These are phyloP conservation scores for Spilogale gracilis DNA, from an alignment of 2,113 vertebrate species.

Conservation along the genomic window DNA sequence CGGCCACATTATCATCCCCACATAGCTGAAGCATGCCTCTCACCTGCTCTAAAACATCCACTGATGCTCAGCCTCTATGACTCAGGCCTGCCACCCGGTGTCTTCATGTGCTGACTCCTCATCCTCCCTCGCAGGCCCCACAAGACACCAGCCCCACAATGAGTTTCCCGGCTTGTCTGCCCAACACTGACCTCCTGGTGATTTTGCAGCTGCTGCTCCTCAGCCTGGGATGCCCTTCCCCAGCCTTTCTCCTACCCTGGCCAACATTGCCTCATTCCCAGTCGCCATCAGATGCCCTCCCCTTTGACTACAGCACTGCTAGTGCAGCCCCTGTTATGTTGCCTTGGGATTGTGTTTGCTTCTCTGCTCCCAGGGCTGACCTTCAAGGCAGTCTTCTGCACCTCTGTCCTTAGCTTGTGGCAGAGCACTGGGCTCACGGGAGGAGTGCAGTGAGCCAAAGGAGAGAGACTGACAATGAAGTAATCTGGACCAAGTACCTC, in stretches of 20 bases:
- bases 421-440: accelerated
- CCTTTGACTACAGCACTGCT: neutral
- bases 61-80: neutral
- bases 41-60: neutral
- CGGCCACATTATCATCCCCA: neutral
- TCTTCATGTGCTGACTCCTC: neutral
- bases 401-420: neutral
- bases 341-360: too few species aligned
- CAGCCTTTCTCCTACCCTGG: neutral
- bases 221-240: neutral
- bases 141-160: neutral
- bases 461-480: neutral
- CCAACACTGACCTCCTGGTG: neutral
- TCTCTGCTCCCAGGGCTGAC: neutral
- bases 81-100: neutral
- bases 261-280: neutral
- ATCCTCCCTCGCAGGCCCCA: neutral
- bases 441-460: neutral
- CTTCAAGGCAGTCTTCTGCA: neutral
- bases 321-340: too few species aligned
- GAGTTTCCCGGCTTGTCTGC: neutral
- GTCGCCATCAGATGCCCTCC: neutral
- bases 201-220: neutral
- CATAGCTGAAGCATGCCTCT: neutral
- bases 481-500: neutral